Conservation (phyloP, 2,888 invertebrate genomes). For the Adela reaumurella region DNA sequence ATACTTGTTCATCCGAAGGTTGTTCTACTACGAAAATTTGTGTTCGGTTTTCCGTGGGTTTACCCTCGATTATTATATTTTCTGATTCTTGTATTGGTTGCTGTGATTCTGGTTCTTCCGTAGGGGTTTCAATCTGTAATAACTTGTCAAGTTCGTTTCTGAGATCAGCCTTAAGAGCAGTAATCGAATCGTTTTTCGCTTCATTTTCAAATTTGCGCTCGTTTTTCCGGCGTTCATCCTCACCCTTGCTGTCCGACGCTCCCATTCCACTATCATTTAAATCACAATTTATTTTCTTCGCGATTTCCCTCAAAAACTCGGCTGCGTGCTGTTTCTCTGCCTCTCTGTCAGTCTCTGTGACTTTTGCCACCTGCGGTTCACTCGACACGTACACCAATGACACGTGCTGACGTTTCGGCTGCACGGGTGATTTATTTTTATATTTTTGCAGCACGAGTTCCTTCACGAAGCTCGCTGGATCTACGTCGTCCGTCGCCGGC, state of each 20-base stretch:
- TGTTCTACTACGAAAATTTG: background rate
- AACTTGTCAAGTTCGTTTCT: conserved; percentile 33
- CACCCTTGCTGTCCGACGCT: conserved; percentile 26
- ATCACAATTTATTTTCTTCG: conserved; percentile 38
- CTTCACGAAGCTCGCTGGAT: conserved; percentile 40
- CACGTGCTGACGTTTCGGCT: conserved; percentile 36
- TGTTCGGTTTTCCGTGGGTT: no score
- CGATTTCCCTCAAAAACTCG: conserved; percentile 41
- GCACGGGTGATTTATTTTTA: conserved; percentile 29
- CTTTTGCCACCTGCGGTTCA: conserved; percentile 27
- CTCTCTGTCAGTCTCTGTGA: background rate
- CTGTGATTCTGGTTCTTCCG: background rate
- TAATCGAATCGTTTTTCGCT: conserved; percentile 15
- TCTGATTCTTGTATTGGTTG: no score
- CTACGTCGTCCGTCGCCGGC: conserved; percentile 20
- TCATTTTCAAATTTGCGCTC: background rate
- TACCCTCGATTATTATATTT: no score
- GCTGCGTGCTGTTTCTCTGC: conserved; percentile 40
- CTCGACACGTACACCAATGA: conserved; percentile 37
- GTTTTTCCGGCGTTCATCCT: conserved; percentile 4
- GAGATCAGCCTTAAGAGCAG: conserved; percentile 31
- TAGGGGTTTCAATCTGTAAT: conserved; percentile 19
- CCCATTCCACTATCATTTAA: conserved; percentile 37
- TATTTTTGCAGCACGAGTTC: conserved; percentile 46
- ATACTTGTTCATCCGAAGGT: background rate